Evolutionary conservation across 2,113 vertebrate species (phyloP).

Genomic region (Lates calcarifer): DNA sequence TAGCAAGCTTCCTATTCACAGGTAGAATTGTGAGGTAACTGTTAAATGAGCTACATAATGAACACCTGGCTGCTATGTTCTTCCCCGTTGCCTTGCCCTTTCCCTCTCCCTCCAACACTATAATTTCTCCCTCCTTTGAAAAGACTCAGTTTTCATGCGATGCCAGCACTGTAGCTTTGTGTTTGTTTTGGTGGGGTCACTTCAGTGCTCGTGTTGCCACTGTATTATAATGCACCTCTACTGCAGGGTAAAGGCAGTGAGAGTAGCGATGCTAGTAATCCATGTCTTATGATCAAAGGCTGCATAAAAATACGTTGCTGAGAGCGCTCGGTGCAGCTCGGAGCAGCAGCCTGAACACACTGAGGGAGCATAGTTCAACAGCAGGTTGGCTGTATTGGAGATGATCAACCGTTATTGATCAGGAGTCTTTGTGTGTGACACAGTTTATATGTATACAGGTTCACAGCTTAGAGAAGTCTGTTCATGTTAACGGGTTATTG

Average conservation of each 20-base stretch:
- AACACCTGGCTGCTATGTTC: conserved; percentile 4
- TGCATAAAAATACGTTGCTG: too few relatives aligned
- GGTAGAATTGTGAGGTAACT: conserved; percentile 12
- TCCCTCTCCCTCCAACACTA: conserved; percentile 26
- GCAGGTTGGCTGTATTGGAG: too few relatives aligned
- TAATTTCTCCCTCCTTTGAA: conserved; percentile 50
- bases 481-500: too few relatives aligned
- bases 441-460: too few relatives aligned
- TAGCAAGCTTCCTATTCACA: background rate
- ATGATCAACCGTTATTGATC: too few relatives aligned
- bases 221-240: conserved; percentile 7
- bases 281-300: too few relatives aligned
- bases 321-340: too few relatives aligned
- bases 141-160: conserved; percentile 8
- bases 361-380: too few relatives aligned
- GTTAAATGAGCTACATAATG: conserved; percentile 8
- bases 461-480: too few relatives aligned
- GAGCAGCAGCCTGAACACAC: too few relatives aligned
- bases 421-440: too few relatives aligned
- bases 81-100: background rate
- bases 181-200: conserved; percentile 55
- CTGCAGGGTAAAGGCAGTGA: conserved; percentile 4
- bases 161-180: conserved; percentile 17
- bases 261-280: conserved; percentile 30
- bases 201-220: background rate